Evolutionary conservation across 2,113 vertebrate genomes (phyloP), one percentile per base, ranked within the genome.

Genomic region (Ailurus styani): DNA sequence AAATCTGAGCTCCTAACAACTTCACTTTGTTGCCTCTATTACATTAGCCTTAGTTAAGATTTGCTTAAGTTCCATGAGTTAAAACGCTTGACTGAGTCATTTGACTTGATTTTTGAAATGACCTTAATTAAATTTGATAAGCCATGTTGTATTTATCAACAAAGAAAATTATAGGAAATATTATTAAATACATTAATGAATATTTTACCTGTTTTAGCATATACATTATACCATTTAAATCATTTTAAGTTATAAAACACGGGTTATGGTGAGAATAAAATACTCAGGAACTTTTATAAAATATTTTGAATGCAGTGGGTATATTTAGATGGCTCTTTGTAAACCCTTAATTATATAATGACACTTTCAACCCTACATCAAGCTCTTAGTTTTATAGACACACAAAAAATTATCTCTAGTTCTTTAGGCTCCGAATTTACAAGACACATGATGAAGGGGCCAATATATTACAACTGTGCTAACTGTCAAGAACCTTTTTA

Each of bases 401-500:
- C 25, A 96, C n/a, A 91, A 57, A 62, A 97, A 97, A 97, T 97
- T 72, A 94, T 98, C 45, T 95, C 47, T 97, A 84, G 97, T 98
- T 94, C 90, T 73, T 98, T 97, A 96, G 29, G 52, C 75, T 97
- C 81, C 37, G 97, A 98, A 98, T 97, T 50, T 96, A 94, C 21
- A 98, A 97, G 95, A 75, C 96, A 81, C 21, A 79, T 97, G 94
- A 98, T 98, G 84, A 98, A 98, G 93, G 72, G 91, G 47, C 72
- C 62, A 82, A 40, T 97, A 97, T 98, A 98, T 99, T 97, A 98
- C 93, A 98, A 95, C 90, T 85, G 89, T 98, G 47, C 91, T 95
- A 98, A 98, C 96, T 98, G 96, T 98, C 95, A 98, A 96, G 93
- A 97, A 96, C 66, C 93, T 98, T 89, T 98, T 98, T 97, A 98